Conservation (phyloP, 2,113 vertebrate species). For the Megaceryle maxima region DNA sequence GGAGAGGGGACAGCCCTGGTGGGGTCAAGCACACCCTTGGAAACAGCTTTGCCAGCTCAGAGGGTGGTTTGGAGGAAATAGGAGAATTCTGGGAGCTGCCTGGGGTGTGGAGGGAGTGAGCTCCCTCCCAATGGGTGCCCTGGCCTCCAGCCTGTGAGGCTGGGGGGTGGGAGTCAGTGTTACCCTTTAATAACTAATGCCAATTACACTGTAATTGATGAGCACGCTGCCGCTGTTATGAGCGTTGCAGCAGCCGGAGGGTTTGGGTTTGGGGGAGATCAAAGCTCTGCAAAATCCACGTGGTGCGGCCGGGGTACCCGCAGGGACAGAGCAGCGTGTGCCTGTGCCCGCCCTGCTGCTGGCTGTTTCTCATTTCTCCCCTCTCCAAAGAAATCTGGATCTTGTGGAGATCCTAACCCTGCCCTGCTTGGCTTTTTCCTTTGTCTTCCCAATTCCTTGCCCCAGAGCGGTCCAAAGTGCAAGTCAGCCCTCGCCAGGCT, state of each 20-base stretch:
- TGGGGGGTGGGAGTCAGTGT: background rate
- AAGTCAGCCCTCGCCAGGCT: rapidly evolving
- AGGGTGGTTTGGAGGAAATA: background rate
- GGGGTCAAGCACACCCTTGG: background rate
- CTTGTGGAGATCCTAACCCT: background rate
- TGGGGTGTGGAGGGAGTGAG: background rate
- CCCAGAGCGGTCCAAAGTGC: rapidly evolving
- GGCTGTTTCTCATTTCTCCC: background rate
- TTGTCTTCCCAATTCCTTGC: background rate
- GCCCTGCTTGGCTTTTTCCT: rapidly evolving
- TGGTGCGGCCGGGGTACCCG: rapidly evolving
- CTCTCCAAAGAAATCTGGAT: background rate
- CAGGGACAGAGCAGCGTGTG: background rate
- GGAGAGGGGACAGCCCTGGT: rapidly evolving
- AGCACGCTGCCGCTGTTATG: background rate
- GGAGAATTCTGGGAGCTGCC: background rate
- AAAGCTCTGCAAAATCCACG: background rate
- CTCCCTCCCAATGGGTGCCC: no score
- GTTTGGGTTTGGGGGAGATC: background rate
- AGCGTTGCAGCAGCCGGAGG: rapidly evolving
- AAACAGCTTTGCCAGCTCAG: background rate
- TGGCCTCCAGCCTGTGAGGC: background rate
- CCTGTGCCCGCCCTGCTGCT: background rate
- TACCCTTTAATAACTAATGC: background rate
- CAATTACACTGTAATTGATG: background rate